These are phyloP conservation scores for Astatoreochromis straeleni DNA, from an alignment of 2,113 vertebrate species.

Conservation along the genomic window DNA sequence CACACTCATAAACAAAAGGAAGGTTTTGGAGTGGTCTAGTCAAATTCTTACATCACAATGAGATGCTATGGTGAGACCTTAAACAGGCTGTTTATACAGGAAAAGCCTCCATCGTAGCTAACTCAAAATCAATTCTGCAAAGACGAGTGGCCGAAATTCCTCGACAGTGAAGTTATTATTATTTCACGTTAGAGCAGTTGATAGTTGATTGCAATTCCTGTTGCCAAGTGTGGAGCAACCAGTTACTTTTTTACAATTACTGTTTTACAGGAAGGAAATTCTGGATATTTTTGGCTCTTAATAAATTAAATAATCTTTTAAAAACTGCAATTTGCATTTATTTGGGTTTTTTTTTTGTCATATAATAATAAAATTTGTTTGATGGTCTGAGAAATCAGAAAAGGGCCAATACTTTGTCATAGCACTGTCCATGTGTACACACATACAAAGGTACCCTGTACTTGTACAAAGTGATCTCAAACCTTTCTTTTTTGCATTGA, in stretches of 20 bases:
- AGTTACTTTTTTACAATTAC: not conserved
- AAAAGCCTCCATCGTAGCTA: not conserved
- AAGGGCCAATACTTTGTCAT: not conserved
- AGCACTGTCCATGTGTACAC: not conserved
- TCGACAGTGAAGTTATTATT: not conserved
- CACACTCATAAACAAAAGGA: not conserved
- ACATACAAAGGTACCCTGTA: not conserved
- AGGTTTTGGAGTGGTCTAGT: not conserved
- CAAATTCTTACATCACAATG: not conserved
- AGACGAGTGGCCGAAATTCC: rapidly evolving
- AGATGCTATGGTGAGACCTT: not conserved
- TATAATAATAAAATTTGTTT: not conserved
- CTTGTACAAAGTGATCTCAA: not conserved
- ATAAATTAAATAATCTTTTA: not conserved
- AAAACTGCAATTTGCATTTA: not conserved
- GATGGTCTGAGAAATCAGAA: not conserved
- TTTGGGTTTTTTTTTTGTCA: rapidly evolving
- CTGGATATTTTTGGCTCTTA: not conserved
- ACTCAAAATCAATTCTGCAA: not conserved
- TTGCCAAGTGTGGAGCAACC: not conserved
- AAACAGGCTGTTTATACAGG: not conserved
- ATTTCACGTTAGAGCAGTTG: not conserved
- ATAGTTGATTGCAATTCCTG: not conserved
- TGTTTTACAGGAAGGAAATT: not conserved
- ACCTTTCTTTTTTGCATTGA: not conserved